Evolutionary conservation across 2,797 vertebrate genomes (phyloP).

Genomic region (Euphonia xanthogaster): DNA sequence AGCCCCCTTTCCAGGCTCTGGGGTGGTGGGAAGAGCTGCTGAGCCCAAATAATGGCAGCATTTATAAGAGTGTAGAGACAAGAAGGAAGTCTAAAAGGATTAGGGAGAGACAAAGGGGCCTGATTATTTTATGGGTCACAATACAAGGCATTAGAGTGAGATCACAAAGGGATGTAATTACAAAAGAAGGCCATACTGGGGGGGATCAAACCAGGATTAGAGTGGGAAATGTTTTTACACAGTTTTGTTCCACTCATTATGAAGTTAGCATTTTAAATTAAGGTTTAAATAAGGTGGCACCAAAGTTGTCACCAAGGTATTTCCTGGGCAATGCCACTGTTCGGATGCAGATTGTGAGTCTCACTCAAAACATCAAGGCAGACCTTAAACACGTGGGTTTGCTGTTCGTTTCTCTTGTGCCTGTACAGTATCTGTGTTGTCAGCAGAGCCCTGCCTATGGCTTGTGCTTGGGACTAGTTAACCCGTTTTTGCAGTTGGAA

Average conservation of each 20-base stretch:
- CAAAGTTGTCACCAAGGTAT: conserved; percentile 57
- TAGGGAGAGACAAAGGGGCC: conserved; percentile 71
- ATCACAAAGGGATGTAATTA: conserved; percentile 76
- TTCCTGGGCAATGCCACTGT: conserved; percentile 39
- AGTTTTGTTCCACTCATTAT: conserved; percentile 71
- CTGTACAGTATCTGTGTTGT: rapidly evolving
- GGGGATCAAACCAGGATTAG: conserved; percentile 64
- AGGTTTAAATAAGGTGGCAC: conserved; percentile 64
- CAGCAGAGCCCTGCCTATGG: background rate
- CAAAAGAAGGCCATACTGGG: conserved; percentile 68
- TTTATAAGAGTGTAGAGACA: conserved; percentile 65
- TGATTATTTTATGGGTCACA: conserved; percentile 76
- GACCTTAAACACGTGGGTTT: background rate
- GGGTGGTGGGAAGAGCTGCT: conserved; percentile 69
- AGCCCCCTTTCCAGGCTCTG: conserved; percentile 50
- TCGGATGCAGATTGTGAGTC: background rate
- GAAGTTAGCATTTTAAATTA: conserved; percentile 71
- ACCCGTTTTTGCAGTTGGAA: background rate
- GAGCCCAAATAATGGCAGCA: conserved; percentile 72
- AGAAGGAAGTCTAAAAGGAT: conserved; percentile 76
- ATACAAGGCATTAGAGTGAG: conserved; percentile 71
- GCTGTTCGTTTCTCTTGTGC: background rate
- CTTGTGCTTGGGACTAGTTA: background rate
- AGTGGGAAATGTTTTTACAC: conserved; percentile 71
- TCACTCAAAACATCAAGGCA: background rate